A percentile compares a stretch with the other conserved stretches of the same genome.
These are phyloP conservation scores for Formicarius rufipectus DNA, from an alignment of 2,113 vertebrate species.

Conservation along the genomic window DNA sequence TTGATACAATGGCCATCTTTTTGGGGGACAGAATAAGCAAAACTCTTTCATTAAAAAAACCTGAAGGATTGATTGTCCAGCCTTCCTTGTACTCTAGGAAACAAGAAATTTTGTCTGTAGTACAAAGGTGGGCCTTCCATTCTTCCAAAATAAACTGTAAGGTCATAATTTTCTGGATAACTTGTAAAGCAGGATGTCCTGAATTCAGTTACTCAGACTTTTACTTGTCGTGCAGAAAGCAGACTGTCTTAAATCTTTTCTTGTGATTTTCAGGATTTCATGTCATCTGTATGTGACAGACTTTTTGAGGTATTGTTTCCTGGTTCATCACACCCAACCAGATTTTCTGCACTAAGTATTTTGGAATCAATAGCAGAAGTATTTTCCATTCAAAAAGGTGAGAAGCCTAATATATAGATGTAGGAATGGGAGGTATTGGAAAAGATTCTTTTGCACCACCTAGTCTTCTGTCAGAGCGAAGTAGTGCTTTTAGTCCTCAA, in stretches of 20 bases:
- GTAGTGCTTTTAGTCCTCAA: not conserved
- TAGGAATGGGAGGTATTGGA: not conserved
- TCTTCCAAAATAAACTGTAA: not conserved
- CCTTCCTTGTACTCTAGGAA: not conserved
- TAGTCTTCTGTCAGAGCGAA: not conserved
- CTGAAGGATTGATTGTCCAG: not conserved
- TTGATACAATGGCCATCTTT: not conserved
- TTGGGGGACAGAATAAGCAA: not conserved
- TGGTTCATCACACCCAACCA: slow-evolving; percentile 90
- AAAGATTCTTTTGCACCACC: not conserved
- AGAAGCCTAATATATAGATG: not conserved
- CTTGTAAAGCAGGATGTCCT: not conserved
- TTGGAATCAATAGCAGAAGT: slow-evolving; percentile 84
- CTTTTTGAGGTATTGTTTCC: slow-evolving; percentile 87
- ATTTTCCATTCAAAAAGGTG: slow-evolving; percentile 76
- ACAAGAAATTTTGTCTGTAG: not conserved
- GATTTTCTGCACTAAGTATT: slow-evolving; percentile 86
- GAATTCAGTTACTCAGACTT: not conserved
- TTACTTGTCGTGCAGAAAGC: not conserved
- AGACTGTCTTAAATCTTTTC: not conserved
- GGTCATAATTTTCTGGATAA: not conserved
- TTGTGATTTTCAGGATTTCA: slow-evolving; percentile 79
- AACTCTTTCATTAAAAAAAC: not conserved
- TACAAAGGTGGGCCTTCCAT: fast-evolving
- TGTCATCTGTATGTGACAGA: slow-evolving; percentile 82